A percentile compares a stretch with the other conserved stretches of the same genome.
Conservation (phyloP, 2,888 invertebrate species). For the Meganola albula region DNA sequence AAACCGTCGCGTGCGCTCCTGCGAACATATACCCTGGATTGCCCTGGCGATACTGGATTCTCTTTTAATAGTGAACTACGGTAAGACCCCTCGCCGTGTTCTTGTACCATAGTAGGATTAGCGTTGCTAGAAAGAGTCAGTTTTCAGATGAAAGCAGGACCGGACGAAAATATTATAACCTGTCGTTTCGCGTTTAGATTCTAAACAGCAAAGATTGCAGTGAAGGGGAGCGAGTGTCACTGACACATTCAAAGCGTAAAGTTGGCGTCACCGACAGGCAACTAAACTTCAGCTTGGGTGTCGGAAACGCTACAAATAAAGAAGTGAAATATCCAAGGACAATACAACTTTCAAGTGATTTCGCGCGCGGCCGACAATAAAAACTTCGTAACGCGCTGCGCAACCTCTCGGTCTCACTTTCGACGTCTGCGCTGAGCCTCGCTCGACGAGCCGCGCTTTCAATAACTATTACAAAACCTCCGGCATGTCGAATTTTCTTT, state of each 20-base stretch:
- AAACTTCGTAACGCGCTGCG: slow-evolving; percentile 75
- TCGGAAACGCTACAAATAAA: slow-evolving; percentile 73
- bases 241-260: slow-evolving; percentile 42
- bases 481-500: slow-evolving; percentile 69
- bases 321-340: slow-evolving; percentile 77
- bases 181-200: slow-evolving; percentile 30
- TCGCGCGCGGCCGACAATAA: slow-evolving; percentile 76
- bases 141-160: slow-evolving; percentile 13
- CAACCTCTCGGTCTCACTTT: slow-evolving; percentile 75
- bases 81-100: slow-evolving; percentile 38
- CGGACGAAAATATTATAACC: slow-evolving; percentile 15
- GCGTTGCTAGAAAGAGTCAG: slow-evolving; percentile 22
- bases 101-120: slow-evolving; percentile 11
- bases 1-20: slow-evolving; percentile 58
- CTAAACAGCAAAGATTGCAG: slow-evolving; percentile 41
- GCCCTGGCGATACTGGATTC: slow-evolving; percentile 47
- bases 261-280: slow-evolving; percentile 53
- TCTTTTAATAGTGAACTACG: slow-evolving; percentile 41
- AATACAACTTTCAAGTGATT: slow-evolving; percentile 77
- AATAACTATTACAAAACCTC: slow-evolving; percentile 66
- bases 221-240: slow-evolving; percentile 57
- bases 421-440: slow-evolving; percentile 62
- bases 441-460: slow-evolving; percentile 63
- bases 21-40: slow-evolving; percentile 57
- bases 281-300: slow-evolving; percentile 63